Evolutionary conservation across 2,888 invertebrate genomes (phyloP).

Genomic region (Noctua comes): DNA sequence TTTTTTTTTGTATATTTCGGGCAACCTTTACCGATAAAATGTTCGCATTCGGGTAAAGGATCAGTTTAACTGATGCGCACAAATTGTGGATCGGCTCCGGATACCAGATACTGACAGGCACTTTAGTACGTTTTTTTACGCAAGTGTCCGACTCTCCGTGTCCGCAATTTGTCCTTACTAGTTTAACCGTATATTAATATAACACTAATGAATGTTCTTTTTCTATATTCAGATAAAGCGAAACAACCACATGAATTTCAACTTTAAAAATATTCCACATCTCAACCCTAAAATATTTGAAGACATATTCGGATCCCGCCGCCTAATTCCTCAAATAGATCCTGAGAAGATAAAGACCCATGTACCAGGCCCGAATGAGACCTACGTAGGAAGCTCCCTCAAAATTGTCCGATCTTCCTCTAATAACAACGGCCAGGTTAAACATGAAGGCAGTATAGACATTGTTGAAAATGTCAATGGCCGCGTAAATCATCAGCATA

Average conservation of each 20-base stretch:
- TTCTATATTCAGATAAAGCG: constrained; percentile 31
- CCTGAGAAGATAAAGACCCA: constrained; percentile 36
- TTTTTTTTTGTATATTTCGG: not conserved
- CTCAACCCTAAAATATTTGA: not conserved
- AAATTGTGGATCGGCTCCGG: not conserved
- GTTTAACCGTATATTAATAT: not conserved
- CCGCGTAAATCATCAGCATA: constrained; percentile 10
- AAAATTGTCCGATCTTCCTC: not conserved
- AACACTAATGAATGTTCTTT: not conserved
- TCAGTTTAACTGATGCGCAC: not conserved
- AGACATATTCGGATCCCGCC: not conserved
- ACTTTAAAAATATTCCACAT: not conserved
- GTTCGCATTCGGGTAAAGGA: not conserved
- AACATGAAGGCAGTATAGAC: constrained; percentile 25
- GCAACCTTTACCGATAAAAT: not conserved
- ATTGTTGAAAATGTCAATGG: constrained; percentile 51
- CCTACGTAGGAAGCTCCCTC: constrained; percentile 1
- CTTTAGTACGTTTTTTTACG: not conserved
- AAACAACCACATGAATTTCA: not conserved
- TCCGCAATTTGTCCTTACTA: not conserved
- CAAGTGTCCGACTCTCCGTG: not conserved
- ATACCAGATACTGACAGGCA: not conserved
- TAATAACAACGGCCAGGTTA: constrained; percentile 45
- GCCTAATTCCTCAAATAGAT: not conserved
- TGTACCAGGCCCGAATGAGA: constrained; percentile 31